These are phyloP conservation scores for Diarsia mendica DNA, from an alignment of 2,888 invertebrate genomes.

Conservation along the genomic window DNA sequence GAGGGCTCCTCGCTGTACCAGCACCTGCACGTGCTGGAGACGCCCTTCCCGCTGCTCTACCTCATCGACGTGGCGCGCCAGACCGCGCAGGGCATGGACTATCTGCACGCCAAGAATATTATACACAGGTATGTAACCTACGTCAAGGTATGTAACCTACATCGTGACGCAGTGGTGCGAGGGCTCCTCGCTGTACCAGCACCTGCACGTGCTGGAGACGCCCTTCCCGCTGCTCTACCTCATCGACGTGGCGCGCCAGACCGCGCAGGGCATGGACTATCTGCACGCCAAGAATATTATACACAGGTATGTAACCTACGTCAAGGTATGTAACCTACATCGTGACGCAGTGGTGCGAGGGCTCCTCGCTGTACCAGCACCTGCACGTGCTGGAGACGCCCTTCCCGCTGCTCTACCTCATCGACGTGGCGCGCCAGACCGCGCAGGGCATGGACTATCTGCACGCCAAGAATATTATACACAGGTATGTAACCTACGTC, in stretches of 20 bases:
- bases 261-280: slow-evolving; percentile 99
- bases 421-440: slow-evolving; percentile 99
- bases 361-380: slow-evolving; percentile 99
- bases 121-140: slow-evolving; percentile 93
- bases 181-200: slow-evolving; percentile 98
- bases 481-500: too few species aligned
- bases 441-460: slow-evolving; percentile 99
- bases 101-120: slow-evolving; percentile 99
- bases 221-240: slow-evolving; percentile 97
- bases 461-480: slow-evolving; percentile 99
- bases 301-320: slow-evolving; percentile 89
- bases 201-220: slow-evolving; percentile 98
- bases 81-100: slow-evolving; percentile 99
- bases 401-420: slow-evolving; percentile 97
- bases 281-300: slow-evolving; percentile 99
- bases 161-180: slow-evolving; percentile 99
- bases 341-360: slow-evolving; percentile 99
- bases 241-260: slow-evolving; percentile 98
- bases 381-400: slow-evolving; percentile 98
- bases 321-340: too few species aligned
- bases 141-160: too few species aligned
- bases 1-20: slow-evolving; percentile 99
- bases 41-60: slow-evolving; percentile 97
- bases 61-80: slow-evolving; percentile 99
- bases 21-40: slow-evolving; percentile 98